Conservation (phyloP, 2,888 invertebrate genomes). For the Stenoptilia bipunctidactyla region DNA sequence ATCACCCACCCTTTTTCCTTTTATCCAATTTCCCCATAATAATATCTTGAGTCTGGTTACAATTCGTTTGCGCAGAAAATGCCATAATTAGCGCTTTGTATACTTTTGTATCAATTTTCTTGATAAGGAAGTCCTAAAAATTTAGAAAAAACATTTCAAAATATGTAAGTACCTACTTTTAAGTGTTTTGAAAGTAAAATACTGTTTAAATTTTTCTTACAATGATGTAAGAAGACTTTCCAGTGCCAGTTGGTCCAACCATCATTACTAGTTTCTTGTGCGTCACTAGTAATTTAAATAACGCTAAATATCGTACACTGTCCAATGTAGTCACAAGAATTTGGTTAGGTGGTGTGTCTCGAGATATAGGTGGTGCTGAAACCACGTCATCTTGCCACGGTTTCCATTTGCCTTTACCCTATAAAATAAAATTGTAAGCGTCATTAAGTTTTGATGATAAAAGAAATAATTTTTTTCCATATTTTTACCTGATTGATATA, state of each 20-base stretch:
- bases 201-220: slow-evolving; percentile 32
- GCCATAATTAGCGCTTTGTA: slow-evolving; percentile 91
- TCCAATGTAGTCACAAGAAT: slow-evolving; percentile 95
- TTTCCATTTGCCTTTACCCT: slow-evolving; percentile 94
- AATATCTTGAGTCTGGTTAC: slow-evolving; percentile 94
- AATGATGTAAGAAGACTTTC: slow-evolving; percentile 91
- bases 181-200: too few species aligned
- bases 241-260: slow-evolving; percentile 95
- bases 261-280: slow-evolving; percentile 90
- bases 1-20: slow-evolving; percentile 79
- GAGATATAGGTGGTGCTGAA: slow-evolving; percentile 81
- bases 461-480: too few species aligned
- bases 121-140: slow-evolving; percentile 81
- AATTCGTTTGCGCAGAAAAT: slow-evolving; percentile 94
- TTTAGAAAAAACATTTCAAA: too few species aligned
- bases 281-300: slow-evolving; percentile 83
- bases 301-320: slow-evolving; percentile 84
- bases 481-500: slow-evolving; percentile 85
- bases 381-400: slow-evolving; percentile 89
- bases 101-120: slow-evolving; percentile 80
- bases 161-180: too few species aligned
- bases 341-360: slow-evolving; percentile 94
- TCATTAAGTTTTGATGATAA: too few species aligned
- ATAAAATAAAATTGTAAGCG: slow-evolving; percentile 4
- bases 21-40: slow-evolving; percentile 96